Percentiles rank a stretch among this genome's conserved stretches.
phyloP scores from a whole-genome alignment of 2,113 vertebrate species.

The Australoheros scitulus region DNA sequence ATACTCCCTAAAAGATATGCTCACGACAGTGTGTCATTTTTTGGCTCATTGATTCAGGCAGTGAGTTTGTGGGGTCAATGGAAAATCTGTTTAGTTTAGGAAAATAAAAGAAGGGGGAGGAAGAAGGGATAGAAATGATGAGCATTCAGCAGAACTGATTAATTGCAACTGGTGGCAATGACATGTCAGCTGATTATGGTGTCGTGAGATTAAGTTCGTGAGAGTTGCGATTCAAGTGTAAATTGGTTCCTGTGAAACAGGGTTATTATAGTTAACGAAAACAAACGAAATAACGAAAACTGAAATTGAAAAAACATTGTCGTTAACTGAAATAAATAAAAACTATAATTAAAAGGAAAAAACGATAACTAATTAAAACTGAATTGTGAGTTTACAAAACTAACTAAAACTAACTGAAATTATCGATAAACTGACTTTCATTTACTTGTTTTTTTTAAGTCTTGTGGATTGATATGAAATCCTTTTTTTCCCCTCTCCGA shows the following conservation, averaged over 20 bases:
- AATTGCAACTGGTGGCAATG: background rate
- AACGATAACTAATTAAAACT: no score
- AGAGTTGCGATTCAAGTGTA: background rate
- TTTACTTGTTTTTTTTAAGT: no score
- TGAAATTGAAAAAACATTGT: no score
- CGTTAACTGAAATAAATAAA: no score
- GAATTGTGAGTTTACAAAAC: no score
- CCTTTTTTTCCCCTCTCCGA: no score
- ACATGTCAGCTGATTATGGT: conserved; percentile 16
- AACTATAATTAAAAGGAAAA: no score
- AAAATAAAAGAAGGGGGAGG: conserved; percentile 25
- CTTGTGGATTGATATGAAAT: no score
- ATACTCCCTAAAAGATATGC: conserved; percentile 9
- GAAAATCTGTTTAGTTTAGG: conserved; percentile 34
- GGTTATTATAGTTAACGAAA: no score
- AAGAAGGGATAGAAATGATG: conserved; percentile 40
- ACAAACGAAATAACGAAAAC: no score
- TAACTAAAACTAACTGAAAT: no score
- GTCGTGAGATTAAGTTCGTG: background rate
- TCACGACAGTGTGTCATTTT: conserved; percentile 3
- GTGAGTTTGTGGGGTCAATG: conserved; percentile 21
- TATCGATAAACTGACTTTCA: no score
- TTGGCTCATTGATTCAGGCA: conserved; percentile 46
- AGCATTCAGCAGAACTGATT: conserved; percentile 4
- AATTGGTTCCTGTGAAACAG: background rate